These are phyloP conservation scores for Helicolenus hilgendorfi DNA, from an alignment of 2,797 vertebrate species.

Conservation along the genomic window DNA sequence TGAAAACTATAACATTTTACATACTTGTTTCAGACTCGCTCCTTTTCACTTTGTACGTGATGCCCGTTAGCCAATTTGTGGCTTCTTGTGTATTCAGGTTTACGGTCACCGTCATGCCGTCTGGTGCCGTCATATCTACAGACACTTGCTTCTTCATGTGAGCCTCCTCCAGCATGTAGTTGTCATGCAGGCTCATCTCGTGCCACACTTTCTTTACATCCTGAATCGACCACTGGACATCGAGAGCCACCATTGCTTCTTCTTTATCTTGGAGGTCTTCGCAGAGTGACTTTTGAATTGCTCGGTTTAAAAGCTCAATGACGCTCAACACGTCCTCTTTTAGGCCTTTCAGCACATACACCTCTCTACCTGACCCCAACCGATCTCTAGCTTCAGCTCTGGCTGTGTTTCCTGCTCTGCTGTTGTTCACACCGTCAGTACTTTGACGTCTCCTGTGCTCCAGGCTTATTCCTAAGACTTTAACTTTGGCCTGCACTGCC, in stretches of 20 bases:
- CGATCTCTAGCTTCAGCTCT: not conserved
- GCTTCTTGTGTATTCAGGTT: constrained; percentile 50
- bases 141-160: not conserved
- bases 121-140: not conserved
- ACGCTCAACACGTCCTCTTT: constrained; percentile 76
- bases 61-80: constrained; percentile 30
- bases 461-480: constrained; percentile 49
- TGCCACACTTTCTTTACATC: constrained; percentile 31
- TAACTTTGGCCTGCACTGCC: constrained; percentile 61
- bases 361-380: not conserved
- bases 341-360: constrained; percentile 68
- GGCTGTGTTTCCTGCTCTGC: not conserved
- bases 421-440: not conserved
- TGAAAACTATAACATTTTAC: not conserved
- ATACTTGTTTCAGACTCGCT: constrained; percentile 25
- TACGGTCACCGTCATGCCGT: not conserved
- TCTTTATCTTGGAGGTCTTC: constrained; percentile 41
- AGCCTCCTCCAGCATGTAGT: constrained; percentile 70
- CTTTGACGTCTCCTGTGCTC: constrained; percentile 15
- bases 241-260: constrained; percentile 52
- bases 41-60: constrained; percentile 60
- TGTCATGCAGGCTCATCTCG: constrained; percentile 48
- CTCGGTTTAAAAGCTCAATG: constrained; percentile 43
- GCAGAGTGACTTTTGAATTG: constrained; percentile 18
- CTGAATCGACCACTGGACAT: constrained; percentile 70